Evolutionary conservation across 2,797 vertebrate species (phyloP).

Genomic region (Bufotes viridis): DNA sequence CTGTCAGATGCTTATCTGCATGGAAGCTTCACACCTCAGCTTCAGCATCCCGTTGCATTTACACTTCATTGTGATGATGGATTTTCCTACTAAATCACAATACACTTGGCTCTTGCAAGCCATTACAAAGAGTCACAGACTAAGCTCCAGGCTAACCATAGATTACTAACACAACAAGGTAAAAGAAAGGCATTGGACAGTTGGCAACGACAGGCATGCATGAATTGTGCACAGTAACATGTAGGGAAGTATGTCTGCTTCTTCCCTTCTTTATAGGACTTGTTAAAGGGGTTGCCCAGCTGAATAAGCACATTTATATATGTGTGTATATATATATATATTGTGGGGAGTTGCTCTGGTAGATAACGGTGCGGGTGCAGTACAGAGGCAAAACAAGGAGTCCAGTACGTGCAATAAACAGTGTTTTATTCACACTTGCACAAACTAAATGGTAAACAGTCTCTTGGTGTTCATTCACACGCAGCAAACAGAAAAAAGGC

Average conservation of each 20-base stretch:
- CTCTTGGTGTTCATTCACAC: too few species aligned
- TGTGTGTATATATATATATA: too few species aligned
- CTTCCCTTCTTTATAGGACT: not conserved
- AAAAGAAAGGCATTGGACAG: not conserved
- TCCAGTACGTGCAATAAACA: too few species aligned
- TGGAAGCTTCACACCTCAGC: not conserved
- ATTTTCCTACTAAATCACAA: not conserved
- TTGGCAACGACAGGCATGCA: not conserved
- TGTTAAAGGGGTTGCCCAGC: too few species aligned
- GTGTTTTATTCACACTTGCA: too few species aligned
- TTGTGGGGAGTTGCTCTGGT: too few species aligned
- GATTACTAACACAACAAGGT: conserved; percentile 2
- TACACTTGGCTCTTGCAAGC: not conserved
- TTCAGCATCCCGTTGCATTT: not conserved
- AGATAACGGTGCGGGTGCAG: too few species aligned
- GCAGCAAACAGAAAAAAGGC: too few species aligned
- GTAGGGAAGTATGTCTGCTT: not conserved
- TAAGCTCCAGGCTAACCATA: not conserved
- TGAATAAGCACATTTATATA: too few species aligned
- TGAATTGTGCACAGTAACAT: not conserved
- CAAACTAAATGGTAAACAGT: too few species aligned
- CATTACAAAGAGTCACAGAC: not conserved
- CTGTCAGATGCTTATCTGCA: conserved; percentile 24
- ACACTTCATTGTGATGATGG: conserved; percentile 5
- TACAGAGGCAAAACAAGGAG: too few species aligned